Conservation (phyloP, 2,888 invertebrate genomes). For the Campoletis raptor region DNA sequence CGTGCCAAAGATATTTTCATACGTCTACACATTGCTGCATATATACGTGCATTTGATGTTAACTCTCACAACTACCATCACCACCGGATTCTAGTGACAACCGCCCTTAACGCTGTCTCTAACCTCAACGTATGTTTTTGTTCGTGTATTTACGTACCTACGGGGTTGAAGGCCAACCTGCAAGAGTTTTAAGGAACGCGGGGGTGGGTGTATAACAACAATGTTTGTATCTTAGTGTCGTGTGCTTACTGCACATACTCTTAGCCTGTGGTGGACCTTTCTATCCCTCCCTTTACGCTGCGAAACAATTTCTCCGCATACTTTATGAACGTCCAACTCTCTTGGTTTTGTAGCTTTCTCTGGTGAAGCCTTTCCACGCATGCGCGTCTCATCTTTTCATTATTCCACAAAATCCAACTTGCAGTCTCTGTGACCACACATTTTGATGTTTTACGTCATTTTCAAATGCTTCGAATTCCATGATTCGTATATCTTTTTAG, state of each 20-base stretch:
- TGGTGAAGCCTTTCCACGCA: background rate
- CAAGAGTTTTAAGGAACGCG: conserved; percentile 1
- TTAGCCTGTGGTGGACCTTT: conserved; percentile 68
- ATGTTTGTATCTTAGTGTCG: conserved; percentile 57
- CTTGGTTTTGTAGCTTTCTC: conserved; percentile 6
- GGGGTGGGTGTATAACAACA: background rate
- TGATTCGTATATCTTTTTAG: background rate
- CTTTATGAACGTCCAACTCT: conserved; percentile 71
- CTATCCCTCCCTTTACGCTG: conserved; percentile 72
- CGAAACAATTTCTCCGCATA: conserved; percentile 77
- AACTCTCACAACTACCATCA: conserved; percentile 17
- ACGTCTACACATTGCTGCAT: conserved; percentile 4
- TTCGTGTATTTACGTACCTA: conserved; percentile 24
- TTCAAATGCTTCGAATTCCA: background rate
- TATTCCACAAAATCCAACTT: background rate
- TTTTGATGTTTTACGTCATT: background rate
- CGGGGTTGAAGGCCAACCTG: background rate
- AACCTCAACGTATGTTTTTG: conserved; percentile 40
- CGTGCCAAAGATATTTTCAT: conserved; percentile 66
- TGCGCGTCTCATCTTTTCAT: conserved; percentile 12
- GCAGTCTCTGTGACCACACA: background rate
- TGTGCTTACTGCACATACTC: conserved; percentile 64
- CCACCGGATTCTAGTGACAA: conserved; percentile 41
- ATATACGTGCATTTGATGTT: conserved; percentile 3
- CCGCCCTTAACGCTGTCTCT: conserved; percentile 43